These are phyloP conservation scores for Nematostella vectensis DNA, from an alignment of 92 coral and sea anemone species.

Conservation along the genomic window DNA sequence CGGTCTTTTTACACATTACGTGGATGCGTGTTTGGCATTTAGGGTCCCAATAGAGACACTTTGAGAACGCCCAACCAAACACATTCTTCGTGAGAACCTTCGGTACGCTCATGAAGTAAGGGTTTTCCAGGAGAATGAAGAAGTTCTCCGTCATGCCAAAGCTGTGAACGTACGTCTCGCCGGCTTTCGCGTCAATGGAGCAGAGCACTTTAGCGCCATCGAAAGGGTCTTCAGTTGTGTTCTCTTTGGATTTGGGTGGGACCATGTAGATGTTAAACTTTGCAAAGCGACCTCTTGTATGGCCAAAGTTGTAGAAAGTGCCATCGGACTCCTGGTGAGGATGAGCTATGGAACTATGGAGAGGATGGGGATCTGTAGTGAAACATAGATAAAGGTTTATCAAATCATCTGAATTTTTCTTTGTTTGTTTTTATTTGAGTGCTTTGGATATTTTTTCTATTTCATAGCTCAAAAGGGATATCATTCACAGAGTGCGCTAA, in stretches of 20 bases:
- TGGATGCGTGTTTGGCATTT: constrained; percentile 41
- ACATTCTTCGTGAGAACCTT: constrained; percentile 26
- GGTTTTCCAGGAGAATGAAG: constrained; percentile 50
- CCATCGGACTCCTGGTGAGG: constrained; percentile 72
- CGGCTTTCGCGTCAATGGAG: constrained; percentile 29
- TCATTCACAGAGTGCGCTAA: background rate
- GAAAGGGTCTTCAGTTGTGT: constrained; percentile 31
- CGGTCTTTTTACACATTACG: constrained; percentile 48
- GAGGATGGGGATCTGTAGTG: constrained; percentile 21
- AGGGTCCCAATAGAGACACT: constrained; percentile 54
- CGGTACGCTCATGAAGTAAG: constrained; percentile 38
- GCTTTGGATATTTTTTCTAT: background rate
- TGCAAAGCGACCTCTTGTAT: constrained; percentile 23
- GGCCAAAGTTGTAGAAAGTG: constrained; percentile 41
- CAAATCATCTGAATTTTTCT: background rate
- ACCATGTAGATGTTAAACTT: constrained; percentile 37
- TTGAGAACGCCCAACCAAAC: constrained; percentile 25
- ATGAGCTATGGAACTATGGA: constrained; percentile 50
- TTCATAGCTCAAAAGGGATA: background rate
- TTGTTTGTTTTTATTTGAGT: background rate
- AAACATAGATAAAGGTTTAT: background rate
- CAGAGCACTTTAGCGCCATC: constrained; percentile 56
- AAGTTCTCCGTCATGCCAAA: constrained; percentile 74
- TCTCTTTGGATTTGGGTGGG: constrained; percentile 40
- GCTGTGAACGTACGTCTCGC: constrained; percentile 61